Evolutionary conservation across 2,113 vertebrate genomes (phyloP), one percentile per base, ranked within the genome.

Genomic region (Psephotus haematonotus): DNA sequence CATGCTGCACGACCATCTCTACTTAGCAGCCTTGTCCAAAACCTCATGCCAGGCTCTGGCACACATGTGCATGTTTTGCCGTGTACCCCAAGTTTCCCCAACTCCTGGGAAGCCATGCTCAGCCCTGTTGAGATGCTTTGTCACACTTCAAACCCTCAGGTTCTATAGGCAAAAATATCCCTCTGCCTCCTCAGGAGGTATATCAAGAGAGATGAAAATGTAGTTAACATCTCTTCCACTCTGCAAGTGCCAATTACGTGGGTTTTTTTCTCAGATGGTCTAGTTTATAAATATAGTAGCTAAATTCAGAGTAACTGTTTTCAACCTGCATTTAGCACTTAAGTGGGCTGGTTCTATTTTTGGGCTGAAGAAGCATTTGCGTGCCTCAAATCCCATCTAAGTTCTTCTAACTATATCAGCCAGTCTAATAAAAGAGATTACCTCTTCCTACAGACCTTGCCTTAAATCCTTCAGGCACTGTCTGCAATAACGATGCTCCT

Each of bases 311-410:
- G 46, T 78, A 75, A 82, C 93, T 69, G 74, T 87, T 96, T 96
- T 87, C 81, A 96, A 84, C 81, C 84, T 89, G 74, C 3, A 9
- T 93, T 96, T 96, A 97, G 81, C 18, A 2, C 81, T 71, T 28
- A 87, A 95, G 95, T 97, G 81, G 89, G 93, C 57, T 79, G 74
- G 43, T 93, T 93, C 94, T 97, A 96, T 95, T 93, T 97, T 87
- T 0, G 8, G 81, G 33, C 77, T 50, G 20, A 79, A 95, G 69
- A 88, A 91, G 65, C 13, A 3, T 92, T 93, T 86, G 13, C 2
- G 4, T 87, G 86, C 74, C 65, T 95, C 77, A 79, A 95, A 93
- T 76, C 50, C 47, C n/a, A 44, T 82, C 77, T 78, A 92, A 91
- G 74, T 76, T 89, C 83, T 91, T 92, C 33, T 91, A 91, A 91